A percentile compares a stretch with the other conserved stretches of the same genome.
Conservation (phyloP, 2,797 vertebrate genomes). For the Erethizon dorsatum region DNA sequence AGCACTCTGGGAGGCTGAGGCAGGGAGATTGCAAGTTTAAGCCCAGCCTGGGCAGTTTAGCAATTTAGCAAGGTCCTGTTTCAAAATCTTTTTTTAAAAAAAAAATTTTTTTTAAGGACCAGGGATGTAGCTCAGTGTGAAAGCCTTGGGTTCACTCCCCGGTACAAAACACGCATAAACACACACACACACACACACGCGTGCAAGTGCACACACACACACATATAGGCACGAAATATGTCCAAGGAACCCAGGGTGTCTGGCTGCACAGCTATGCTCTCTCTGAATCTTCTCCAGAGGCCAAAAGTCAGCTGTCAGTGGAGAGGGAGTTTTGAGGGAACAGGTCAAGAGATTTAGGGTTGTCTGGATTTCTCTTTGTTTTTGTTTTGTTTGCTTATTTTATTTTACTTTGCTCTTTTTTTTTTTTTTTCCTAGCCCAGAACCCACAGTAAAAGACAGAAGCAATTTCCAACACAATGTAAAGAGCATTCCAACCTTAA, state of each 20-base stretch:
- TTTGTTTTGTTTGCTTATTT: neutral
- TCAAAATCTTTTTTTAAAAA: neutral
- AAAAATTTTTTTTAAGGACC: neutral
- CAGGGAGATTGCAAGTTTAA: neutral
- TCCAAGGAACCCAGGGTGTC: neutral
- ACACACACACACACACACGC: neutral
- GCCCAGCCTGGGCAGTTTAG: neutral
- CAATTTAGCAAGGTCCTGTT: neutral
- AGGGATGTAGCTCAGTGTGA: neutral
- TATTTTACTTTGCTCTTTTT: neutral
- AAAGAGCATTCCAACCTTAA: slow-evolving; percentile 44
- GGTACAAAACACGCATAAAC: neutral
- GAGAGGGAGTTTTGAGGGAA: too few relatives aligned
- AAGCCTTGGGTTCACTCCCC: neutral
- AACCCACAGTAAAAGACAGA: slow-evolving; percentile 19
- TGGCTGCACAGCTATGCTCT: neutral
- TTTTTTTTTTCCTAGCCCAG: neutral
- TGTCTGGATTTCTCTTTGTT: neutral
- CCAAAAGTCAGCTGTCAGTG: neutral
- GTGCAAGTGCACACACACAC: neutral
- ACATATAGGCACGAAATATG: neutral
- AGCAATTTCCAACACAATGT: slow-evolving; percentile 5
- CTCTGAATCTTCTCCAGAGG: neutral
- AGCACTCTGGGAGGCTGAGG: neutral
- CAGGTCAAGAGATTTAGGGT: neutral